Conservation (phyloP, 1,140 invertebrate genomes). For the Sipha flava region DNA sequence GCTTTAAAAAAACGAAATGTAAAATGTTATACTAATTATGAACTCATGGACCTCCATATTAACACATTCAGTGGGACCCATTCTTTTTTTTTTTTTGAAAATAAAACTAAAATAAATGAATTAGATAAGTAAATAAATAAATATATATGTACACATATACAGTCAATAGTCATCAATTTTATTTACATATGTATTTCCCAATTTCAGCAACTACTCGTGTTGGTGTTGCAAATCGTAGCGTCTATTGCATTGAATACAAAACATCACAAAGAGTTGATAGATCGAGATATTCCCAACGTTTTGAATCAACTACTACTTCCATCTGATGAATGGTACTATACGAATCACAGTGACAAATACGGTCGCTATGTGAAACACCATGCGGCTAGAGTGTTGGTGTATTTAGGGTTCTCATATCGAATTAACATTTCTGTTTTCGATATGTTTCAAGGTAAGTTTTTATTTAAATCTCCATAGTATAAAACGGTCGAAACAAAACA, state of each 20-base stretch:
- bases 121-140: too few relatives aligned
- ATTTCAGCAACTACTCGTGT: constrained; percentile 57
- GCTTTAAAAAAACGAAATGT: too few relatives aligned
- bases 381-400: constrained; percentile 57
- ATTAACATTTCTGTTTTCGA: constrained; percentile 47
- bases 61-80: too few relatives aligned
- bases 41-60: too few relatives aligned
- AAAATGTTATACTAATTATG: too few relatives aligned
- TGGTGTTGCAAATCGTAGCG: constrained; percentile 58
- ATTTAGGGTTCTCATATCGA: constrained; percentile 47
- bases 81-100: too few relatives aligned
- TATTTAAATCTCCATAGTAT: too few relatives aligned
- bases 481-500: too few relatives aligned
- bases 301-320: constrained; percentile 60
- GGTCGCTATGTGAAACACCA: constrained; percentile 64
- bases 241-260: constrained; percentile 53
- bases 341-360: constrained; percentile 62
- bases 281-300: constrained; percentile 56
- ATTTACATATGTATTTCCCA: not conserved
- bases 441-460: constrained; percentile 43
- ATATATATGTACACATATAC: too few relatives aligned
- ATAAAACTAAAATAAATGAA: too few relatives aligned
- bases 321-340: constrained; percentile 68
- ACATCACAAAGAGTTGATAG: constrained; percentile 51
- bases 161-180: too few relatives aligned